phyloP scores from a whole-genome alignment of 2,113 vertebrate genomes.

The Pelobates fuscus region DNA sequence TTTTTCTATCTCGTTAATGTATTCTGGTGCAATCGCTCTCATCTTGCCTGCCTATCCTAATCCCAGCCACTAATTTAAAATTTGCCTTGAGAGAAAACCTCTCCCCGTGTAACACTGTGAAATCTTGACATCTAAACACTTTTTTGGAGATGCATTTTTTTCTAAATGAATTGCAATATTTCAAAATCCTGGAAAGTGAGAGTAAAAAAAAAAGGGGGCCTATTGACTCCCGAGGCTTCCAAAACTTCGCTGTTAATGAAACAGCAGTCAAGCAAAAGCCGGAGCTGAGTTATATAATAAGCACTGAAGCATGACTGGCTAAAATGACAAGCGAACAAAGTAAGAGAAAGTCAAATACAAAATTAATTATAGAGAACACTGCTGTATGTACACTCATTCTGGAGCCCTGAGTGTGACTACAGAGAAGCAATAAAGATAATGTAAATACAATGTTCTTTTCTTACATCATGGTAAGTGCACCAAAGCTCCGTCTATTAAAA shows the following conservation, averaged over 20 bases:
- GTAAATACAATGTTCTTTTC: no score
- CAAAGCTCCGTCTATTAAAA: no score
- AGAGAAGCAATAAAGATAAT: neutral
- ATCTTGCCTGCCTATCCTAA: neutral
- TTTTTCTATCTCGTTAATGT: neutral
- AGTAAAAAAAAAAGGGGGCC: constrained; percentile 7
- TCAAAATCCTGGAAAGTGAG: constrained; percentile 9
- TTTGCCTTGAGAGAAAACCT: neutral
- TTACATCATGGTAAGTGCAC: no score
- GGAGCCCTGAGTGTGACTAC: neutral
- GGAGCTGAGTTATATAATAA: constrained; percentile 12
- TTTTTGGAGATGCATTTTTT: constrained; percentile 6
- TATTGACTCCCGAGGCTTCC: constrained; percentile 8
- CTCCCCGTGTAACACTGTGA: neutral
- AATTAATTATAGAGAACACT: constrained; percentile 41
- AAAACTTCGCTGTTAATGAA: constrained; percentile 31
- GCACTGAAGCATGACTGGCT: constrained; percentile 14
- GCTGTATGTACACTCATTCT: neutral
- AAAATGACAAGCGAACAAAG: constrained; percentile 6
- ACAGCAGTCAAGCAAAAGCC: constrained; percentile 14
- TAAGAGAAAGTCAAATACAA: constrained; percentile 40
- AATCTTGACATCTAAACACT: neutral
- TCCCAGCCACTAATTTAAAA: neutral
- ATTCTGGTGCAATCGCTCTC: no score
- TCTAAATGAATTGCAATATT: constrained; percentile 11